Evolutionary conservation across 2,797 vertebrate species (phyloP).

Genomic region (Spinus olivaceus): DNA sequence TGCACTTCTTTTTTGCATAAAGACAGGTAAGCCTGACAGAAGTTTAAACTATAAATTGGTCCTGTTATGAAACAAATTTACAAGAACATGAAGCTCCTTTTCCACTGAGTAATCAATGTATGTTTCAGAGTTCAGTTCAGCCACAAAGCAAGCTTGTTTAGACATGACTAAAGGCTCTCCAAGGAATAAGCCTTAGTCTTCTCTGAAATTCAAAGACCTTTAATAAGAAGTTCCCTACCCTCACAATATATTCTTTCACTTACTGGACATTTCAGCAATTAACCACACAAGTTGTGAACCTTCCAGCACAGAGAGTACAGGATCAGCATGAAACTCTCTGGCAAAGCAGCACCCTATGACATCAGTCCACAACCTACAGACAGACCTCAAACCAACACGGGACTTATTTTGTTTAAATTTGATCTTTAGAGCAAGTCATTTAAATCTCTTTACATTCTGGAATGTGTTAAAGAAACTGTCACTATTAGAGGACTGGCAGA

Average conservation of each 20-base stretch:
- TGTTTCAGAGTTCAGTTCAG: neutral
- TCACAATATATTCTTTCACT: slow-evolving; percentile 60
- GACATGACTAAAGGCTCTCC: slow-evolving; percentile 38
- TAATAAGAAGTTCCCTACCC: slow-evolving; percentile 30
- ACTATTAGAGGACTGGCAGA: neutral
- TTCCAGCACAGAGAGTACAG: slow-evolving; percentile 28
- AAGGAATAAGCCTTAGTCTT: slow-evolving; percentile 40
- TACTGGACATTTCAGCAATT: slow-evolving; percentile 29
- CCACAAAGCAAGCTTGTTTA: slow-evolving; percentile 45
- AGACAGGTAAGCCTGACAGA: slow-evolving; percentile 13
- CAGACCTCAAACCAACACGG: neutral
- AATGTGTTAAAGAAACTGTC: neutral
- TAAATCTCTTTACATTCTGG: neutral
- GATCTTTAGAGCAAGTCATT: neutral
- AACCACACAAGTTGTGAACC: slow-evolving; percentile 28
- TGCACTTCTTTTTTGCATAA: neutral
- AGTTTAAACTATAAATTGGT: neutral
- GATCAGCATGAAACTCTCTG: slow-evolving; percentile 25
- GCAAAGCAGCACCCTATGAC: slow-evolving; percentile 14
- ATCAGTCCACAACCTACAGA: slow-evolving; percentile 10
- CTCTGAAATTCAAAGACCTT: slow-evolving; percentile 32
- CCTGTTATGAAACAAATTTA: neutral
- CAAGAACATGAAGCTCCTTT: slow-evolving; percentile 41
- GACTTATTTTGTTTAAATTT: neutral
- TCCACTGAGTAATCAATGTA: slow-evolving; percentile 38